Percentiles rank a stretch among this genome's conserved stretches.
Conservation (phyloP, 2,888 invertebrate genomes). For the Byasa hedistus region DNA sequence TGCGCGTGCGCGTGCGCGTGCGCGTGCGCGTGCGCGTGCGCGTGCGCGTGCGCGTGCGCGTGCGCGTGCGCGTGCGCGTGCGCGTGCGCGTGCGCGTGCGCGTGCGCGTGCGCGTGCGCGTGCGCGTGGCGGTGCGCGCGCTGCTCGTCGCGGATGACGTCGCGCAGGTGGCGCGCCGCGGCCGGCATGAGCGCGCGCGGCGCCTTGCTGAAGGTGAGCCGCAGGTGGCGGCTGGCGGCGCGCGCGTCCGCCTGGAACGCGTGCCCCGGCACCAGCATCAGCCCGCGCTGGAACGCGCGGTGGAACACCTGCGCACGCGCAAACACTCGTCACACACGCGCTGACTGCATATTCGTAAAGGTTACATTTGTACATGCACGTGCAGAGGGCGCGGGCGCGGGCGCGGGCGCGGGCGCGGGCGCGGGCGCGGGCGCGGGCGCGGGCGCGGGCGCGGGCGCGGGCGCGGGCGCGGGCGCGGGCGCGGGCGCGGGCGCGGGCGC, state of each 20-base stretch:
- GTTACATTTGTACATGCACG: too few species aligned
- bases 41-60: background rate
- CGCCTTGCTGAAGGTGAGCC: slow-evolving; percentile 86
- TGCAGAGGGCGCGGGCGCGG: too few species aligned
- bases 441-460: too few species aligned
- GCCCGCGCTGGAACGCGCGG: slow-evolving; percentile 83
- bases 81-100: slow-evolving; percentile 19
- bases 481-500: too few species aligned
- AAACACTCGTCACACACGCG: too few species aligned
- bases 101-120: slow-evolving; percentile 51
- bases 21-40: too few species aligned
- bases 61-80: background rate
- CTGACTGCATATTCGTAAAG: too few species aligned
- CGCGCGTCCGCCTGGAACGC: slow-evolving; percentile 83
- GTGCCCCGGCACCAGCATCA: slow-evolving; percentile 87
- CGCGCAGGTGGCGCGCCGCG: slow-evolving; percentile 80
- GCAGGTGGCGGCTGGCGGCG: slow-evolving; percentile 82
- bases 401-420: too few species aligned
- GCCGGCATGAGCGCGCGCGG: slow-evolving; percentile 82
- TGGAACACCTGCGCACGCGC: slow-evolving; percentile 55
- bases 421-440: too few species aligned
- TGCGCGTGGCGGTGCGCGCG: slow-evolving; percentile 43
- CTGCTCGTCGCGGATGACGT: slow-evolving; percentile 81
- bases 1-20: too few species aligned
- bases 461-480: too few species aligned